These are phyloP conservation scores for Ptychochromis oligacanthus DNA, from an alignment of 2,113 vertebrate species.

Conservation along the genomic window DNA sequence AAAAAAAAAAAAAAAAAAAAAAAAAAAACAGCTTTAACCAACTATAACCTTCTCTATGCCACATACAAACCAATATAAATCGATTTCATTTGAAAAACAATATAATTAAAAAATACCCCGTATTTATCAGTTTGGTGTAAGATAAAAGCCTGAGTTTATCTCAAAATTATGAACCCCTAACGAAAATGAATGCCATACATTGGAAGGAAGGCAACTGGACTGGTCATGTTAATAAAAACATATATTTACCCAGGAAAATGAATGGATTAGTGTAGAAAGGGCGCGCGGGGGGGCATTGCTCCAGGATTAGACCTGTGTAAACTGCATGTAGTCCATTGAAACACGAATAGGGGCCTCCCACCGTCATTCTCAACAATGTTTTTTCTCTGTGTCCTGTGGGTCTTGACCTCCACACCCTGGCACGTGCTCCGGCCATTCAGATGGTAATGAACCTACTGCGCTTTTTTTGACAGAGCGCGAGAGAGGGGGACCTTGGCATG, in stretches of 20 bases:
- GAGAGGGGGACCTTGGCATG: conserved; percentile 2
- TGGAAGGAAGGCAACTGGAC: background rate
- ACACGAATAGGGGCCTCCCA: conserved; percentile 60
- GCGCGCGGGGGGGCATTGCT: too few relatives aligned
- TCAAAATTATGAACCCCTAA: background rate
- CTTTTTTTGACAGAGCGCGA: conserved; percentile 1
- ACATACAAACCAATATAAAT: background rate
- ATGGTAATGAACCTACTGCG: conserved; percentile 68
- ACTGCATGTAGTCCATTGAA: conserved; percentile 69
- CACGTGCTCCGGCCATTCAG: conserved; percentile 70
- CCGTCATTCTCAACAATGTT: conserved; percentile 53
- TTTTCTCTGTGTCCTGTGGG: conserved; percentile 52
- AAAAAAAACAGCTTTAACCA: conserved; percentile 7
- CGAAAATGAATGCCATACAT: background rate
- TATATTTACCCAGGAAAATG: background rate
- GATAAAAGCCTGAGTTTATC: background rate
- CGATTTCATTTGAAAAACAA: background rate
- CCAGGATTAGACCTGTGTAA: conserved; percentile 63
- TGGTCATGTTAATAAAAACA: background rate
- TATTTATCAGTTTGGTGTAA: background rate
- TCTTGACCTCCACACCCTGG: conserved; percentile 66
- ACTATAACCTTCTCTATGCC: background rate
- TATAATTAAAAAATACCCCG: background rate
- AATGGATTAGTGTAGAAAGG: background rate
- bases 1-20: too few relatives aligned